A percentile compares a stretch with the other conserved stretches of the same genome.
These are phyloP conservation scores for Gadopsis marmoratus DNA, from an alignment of 2,797 vertebrate species.

Conservation along the genomic window DNA sequence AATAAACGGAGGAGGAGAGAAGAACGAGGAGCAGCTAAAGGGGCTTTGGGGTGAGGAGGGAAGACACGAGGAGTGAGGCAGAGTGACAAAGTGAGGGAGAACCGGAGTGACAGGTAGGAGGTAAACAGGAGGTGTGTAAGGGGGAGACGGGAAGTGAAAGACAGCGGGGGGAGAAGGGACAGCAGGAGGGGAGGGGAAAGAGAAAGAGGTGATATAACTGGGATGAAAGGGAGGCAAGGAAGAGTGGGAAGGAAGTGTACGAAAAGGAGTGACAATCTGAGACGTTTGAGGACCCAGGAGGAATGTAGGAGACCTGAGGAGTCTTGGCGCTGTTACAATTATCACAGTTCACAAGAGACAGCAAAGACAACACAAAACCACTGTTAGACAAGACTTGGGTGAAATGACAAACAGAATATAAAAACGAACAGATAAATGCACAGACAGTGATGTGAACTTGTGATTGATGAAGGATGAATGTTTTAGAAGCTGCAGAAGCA, in stretches of 20 bases:
- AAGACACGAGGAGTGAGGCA: slow-evolving; percentile 52
- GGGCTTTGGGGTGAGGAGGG: slow-evolving; percentile 58
- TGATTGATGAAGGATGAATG: slow-evolving; percentile 29
- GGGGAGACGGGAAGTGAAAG: slow-evolving; percentile 60
- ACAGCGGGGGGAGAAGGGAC: slow-evolving; percentile 34
- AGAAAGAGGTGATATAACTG: background rate
- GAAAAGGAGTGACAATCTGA: slow-evolving; percentile 4
- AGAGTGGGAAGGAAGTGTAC: background rate
- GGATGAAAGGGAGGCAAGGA: slow-evolving; percentile 5
- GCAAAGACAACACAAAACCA: slow-evolving; percentile 57
- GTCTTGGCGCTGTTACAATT: slow-evolving; percentile 49
- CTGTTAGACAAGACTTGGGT: slow-evolving; percentile 58
- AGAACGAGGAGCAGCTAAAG: slow-evolving; percentile 63
- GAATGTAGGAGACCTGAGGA: slow-evolving; percentile 46
- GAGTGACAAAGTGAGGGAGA: slow-evolving; percentile 58
- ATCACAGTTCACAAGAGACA: slow-evolving; percentile 66
- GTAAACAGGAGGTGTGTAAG: slow-evolving; percentile 54
- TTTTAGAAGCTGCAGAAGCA: slow-evolving; percentile 65
- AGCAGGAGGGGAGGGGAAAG: slow-evolving; percentile 17
- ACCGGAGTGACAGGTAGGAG: slow-evolving; percentile 67
- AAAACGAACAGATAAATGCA: slow-evolving; percentile 44
- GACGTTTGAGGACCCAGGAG: slow-evolving; percentile 42
- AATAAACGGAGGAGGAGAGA: slow-evolving; percentile 20
- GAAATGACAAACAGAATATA: slow-evolving; percentile 45
- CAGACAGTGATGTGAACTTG: slow-evolving; percentile 34